A percentile compares a stretch with the other conserved stretches of the same genome.
Evolutionary conservation across 2,113 vertebrate species (phyloP).

Genomic region (Oncorhynchus keta): DNA sequence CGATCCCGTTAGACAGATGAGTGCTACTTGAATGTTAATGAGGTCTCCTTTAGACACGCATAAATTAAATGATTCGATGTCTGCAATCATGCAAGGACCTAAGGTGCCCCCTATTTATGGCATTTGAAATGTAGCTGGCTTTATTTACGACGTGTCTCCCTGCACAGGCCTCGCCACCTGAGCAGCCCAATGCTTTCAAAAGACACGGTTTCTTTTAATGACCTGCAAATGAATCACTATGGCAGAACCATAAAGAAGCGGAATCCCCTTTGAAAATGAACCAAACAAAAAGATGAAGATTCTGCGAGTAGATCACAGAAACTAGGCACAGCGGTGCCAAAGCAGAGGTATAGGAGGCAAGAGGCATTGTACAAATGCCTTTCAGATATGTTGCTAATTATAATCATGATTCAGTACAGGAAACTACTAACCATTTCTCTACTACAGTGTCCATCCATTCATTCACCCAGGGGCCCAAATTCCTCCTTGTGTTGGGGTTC

Average conservation of each 20-base stretch:
- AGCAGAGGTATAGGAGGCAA: background rate
- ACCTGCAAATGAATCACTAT: conserved; percentile 68
- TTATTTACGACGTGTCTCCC: conserved; percentile 69
- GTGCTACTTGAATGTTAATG: conserved; percentile 78
- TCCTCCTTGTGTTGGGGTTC: conserved; percentile 16
- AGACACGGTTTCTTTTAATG: conserved; percentile 65
- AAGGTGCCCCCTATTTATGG: conserved; percentile 73
- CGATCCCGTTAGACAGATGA: conserved; percentile 70
- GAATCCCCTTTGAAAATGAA: conserved; percentile 20
- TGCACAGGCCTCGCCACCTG: conserved; percentile 54
- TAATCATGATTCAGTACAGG: conserved; percentile 24
- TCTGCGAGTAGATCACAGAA: conserved; percentile 20
- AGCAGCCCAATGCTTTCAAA: conserved; percentile 64
- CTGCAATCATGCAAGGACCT: conserved; percentile 73
- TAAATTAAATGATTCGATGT: conserved; percentile 77
- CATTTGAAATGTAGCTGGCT: conserved; percentile 70
- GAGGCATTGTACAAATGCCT: conserved; percentile 3
- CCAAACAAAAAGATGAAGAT: conserved; percentile 56
- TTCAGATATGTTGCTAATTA: conserved; percentile 26
- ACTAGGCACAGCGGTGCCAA: background rate
- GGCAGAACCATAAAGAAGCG: conserved; percentile 54
- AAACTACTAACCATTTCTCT: background rate
- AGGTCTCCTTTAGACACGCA: conserved; percentile 73
- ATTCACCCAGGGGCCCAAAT: conserved; percentile 1
- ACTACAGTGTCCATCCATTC: conserved; percentile 17